These are phyloP conservation scores for Iselma pallidipennis DNA, from an alignment of 2,888 invertebrate species.

Conservation along the genomic window DNA sequence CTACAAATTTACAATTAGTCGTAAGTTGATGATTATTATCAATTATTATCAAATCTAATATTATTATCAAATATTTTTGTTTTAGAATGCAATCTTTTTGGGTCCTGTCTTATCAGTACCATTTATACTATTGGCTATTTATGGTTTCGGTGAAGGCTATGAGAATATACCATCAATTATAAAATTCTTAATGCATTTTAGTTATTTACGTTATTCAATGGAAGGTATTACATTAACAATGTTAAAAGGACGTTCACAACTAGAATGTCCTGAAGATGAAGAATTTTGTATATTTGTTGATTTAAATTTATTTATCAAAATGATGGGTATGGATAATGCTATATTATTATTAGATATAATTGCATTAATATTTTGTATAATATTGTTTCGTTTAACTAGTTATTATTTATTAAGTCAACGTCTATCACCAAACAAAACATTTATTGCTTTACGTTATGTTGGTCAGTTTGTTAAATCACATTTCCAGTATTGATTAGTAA, in stretches of 20 bases:
- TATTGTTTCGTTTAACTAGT: constrained; percentile 67
- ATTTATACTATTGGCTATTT: constrained; percentile 83
- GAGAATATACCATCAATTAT: constrained; percentile 71
- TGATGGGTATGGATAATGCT: constrained; percentile 74
- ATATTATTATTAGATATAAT: constrained; percentile 70
- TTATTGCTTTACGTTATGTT: constrained; percentile 71
- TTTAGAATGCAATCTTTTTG: constrained; percentile 84
- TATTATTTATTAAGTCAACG: constrained; percentile 76
- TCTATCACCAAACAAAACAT: constrained; percentile 70
- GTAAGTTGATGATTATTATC: constrained; percentile 61
- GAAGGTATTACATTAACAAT: constrained; percentile 81
- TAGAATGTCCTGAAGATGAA: constrained; percentile 73
- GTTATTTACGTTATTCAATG: constrained; percentile 69
- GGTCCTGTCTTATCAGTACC: constrained; percentile 88
- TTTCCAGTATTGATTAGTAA: neutral
- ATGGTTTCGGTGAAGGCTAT: constrained; percentile 82
- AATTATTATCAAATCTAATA: neutral
- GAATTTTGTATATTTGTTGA: constrained; percentile 77
- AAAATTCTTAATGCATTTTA: constrained; percentile 77
- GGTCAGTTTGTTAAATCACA: constrained; percentile 67
- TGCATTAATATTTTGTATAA: constrained; percentile 64
- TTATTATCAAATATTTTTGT: constrained; percentile 26
- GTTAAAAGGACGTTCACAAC: constrained; percentile 72
- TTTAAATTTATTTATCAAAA: constrained; percentile 72
- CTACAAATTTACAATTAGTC: constrained; percentile 74